These are phyloP conservation scores for Euura lappo DNA, from an alignment of 1,140 invertebrate species.

Conservation along the genomic window DNA sequence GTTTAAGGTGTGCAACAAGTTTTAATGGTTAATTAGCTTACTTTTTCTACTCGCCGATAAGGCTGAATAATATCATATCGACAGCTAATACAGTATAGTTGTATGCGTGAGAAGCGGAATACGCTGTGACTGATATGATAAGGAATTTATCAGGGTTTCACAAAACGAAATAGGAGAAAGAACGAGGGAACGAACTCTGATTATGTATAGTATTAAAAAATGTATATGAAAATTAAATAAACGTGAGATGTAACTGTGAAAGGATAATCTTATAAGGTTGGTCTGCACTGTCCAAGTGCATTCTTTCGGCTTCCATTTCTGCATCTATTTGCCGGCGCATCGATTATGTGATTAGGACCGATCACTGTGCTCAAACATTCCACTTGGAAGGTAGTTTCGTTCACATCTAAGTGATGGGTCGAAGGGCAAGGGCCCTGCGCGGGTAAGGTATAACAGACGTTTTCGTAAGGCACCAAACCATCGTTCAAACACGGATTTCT, in stretches of 20 bases:
- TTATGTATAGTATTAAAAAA: neutral
- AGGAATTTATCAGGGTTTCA: too few species aligned
- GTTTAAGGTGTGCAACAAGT: too few species aligned
- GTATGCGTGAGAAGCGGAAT: too few species aligned
- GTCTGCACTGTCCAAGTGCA: constrained; percentile 39
- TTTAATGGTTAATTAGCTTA: too few species aligned
- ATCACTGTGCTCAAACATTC: constrained; percentile 33
- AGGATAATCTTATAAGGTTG: neutral
- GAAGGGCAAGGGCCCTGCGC: constrained; percentile 50
- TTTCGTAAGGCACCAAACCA: constrained; percentile 58
- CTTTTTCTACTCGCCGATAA: too few species aligned
- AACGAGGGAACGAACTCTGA: neutral
- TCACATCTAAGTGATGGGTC: constrained; percentile 33
- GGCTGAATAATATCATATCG: too few species aligned
- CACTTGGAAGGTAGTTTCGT: constrained; percentile 44
- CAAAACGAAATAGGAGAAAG: too few species aligned
- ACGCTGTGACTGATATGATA: too few species aligned
- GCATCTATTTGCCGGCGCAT: constrained; percentile 35
- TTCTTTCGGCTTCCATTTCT: constrained; percentile 45
- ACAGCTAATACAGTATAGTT: too few species aligned
- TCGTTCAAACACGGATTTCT: constrained; percentile 64
- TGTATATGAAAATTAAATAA: constrained; percentile 7
- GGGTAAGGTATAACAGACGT: constrained; percentile 60
- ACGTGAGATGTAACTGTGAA: neutral
- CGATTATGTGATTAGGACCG: constrained; percentile 37